Evolutionary conservation across 2,113 vertebrate species (phyloP).

Genomic region (Channa argus): DNA sequence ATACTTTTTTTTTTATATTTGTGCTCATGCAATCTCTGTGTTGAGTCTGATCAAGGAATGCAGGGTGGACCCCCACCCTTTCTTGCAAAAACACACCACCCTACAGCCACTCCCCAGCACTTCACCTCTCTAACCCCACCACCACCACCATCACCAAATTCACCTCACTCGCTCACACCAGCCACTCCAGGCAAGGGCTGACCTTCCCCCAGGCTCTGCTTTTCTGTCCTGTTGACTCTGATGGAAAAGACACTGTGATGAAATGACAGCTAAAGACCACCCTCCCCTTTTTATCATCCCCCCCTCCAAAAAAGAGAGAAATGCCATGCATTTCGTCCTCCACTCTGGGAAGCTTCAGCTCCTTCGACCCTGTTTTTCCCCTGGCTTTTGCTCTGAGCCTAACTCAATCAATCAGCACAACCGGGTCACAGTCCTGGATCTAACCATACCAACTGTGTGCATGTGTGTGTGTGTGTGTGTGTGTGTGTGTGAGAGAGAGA

Average conservation of each 20-base stretch:
- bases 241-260: constrained; percentile 69
- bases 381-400: constrained; percentile 74
- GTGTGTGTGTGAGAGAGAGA: constrained; percentile 13
- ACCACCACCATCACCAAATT: constrained; percentile 11
- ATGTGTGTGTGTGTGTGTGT: constrained; percentile 34
- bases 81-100: background rate
- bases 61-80: background rate
- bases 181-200: constrained; percentile 43
- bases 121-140: constrained; percentile 2
- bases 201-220: constrained; percentile 66
- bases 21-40: constrained; percentile 17
- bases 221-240: constrained; percentile 64
- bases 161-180: constrained; percentile 40
- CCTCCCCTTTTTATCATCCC: constrained; percentile 45
- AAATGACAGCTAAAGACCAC: constrained; percentile 78
- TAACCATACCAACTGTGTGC: constrained; percentile 61
- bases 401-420: constrained; percentile 83
- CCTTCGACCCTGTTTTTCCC: constrained; percentile 71
- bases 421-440: constrained; percentile 81
- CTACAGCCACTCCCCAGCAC: constrained; percentile 1
- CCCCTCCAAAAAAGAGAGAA: constrained; percentile 49
- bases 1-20: background rate
- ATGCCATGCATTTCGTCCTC: constrained; percentile 53
- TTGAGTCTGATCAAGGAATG: constrained; percentile 30
- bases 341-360: constrained; percentile 56